Evolutionary conservation across 2,797 vertebrate genomes (phyloP).

Genomic region (Dryobates pubescens): DNA sequence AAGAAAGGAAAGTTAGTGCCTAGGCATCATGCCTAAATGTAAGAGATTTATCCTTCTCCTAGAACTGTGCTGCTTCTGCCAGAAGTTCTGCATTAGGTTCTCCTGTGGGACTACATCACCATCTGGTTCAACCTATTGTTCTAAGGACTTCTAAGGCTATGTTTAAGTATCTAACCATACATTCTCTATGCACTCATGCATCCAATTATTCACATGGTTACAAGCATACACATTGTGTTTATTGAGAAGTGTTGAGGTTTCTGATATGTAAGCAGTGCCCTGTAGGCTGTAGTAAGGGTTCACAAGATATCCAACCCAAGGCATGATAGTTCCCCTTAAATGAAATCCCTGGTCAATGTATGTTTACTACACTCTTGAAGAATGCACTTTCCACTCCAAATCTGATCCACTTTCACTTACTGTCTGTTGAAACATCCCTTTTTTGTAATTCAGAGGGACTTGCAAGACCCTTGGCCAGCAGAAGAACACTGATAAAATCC

Average conservation of each 20-base stretch:
- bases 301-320: background rate
- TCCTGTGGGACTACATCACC: conserved; percentile 24
- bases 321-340: background rate
- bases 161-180: background rate
- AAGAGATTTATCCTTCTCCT: conserved; percentile 57
- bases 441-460: conserved; percentile 24
- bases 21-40: conserved; percentile 50
- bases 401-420: conserved; percentile 43
- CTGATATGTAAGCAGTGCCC: conserved; percentile 19
- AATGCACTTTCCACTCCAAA: conserved; percentile 48
- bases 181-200: background rate
- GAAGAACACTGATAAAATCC: background rate
- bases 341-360: background rate
- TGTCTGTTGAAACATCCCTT: conserved; percentile 36
- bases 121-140: conserved; percentile 67
- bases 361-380: conserved; percentile 32
- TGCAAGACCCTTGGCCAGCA: background rate
- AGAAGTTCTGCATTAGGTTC: conserved; percentile 44
- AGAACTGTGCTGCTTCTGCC: conserved; percentile 46
- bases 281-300: background rate
- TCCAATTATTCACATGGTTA: background rate
- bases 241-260: conserved; percentile 1
- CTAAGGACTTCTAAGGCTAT: conserved; percentile 29
- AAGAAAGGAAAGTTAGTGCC: conserved; percentile 54
- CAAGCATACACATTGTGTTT: background rate